Evolutionary conservation across 1,140 invertebrate species (phyloP).

Genomic region (Eulimnadia texana): DNA sequence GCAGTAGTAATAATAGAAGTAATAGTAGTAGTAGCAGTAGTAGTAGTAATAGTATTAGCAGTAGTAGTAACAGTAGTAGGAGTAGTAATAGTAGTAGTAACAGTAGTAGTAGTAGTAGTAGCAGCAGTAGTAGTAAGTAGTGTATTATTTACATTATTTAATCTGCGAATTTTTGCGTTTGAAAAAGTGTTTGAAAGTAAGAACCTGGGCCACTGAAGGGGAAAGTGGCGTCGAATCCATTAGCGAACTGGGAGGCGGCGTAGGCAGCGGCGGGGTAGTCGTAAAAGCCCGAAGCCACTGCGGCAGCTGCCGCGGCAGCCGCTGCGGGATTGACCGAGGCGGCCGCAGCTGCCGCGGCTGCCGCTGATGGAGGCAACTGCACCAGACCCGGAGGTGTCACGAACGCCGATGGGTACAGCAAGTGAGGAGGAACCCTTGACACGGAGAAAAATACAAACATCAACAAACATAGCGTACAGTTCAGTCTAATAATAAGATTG

Average conservation of each 20-base stretch:
- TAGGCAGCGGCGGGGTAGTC: constrained; percentile 11
- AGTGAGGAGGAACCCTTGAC: constrained; percentile 7
- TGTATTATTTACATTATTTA: background rate
- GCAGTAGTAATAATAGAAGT: too few relatives aligned
- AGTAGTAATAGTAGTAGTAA: too few relatives aligned
- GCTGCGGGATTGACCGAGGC: constrained; percentile 3
- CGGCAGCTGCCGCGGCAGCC: constrained; percentile 8
- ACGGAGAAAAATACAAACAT: background rate
- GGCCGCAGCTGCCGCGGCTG: background rate
- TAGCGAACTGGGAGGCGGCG: constrained; percentile 11
- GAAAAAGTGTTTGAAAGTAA: background rate
- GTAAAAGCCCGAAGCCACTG: constrained; percentile 14
- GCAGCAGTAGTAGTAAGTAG: too few relatives aligned
- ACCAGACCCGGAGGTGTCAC: constrained; percentile 15
- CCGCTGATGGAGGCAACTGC: constrained; percentile 7
- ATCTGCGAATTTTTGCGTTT: background rate
- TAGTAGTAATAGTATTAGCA: too few relatives aligned
- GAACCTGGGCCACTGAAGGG: constrained; percentile 10
- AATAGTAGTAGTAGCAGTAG: too few relatives aligned
- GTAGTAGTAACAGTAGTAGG: too few relatives aligned
- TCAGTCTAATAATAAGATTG: too few relatives aligned
- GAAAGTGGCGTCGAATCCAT: constrained; percentile 10
- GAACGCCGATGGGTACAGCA: constrained; percentile 13
- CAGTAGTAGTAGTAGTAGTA: too few relatives aligned
- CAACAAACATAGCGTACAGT: background rate